Conservation (phyloP, 2,797 vertebrate genomes). For the Argya squamiceps region DNA sequence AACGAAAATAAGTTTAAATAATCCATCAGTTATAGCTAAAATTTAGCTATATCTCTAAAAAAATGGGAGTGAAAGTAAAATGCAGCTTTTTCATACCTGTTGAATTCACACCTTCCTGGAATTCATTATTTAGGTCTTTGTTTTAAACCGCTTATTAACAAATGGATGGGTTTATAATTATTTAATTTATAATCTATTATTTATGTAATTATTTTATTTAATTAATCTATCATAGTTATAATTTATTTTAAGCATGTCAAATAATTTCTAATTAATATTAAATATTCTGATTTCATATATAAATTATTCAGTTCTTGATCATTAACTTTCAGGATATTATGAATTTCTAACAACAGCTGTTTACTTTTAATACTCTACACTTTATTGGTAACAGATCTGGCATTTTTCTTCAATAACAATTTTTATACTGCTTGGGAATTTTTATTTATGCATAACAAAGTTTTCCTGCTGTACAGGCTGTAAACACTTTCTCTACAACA, state of each 20-base stretch:
- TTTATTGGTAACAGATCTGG: not conserved
- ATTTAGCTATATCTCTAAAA: not conserved
- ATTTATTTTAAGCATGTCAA: not conserved
- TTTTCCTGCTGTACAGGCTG: not conserved
- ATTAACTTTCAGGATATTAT: not conserved
- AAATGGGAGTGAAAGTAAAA: not conserved
- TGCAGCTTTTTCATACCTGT: not conserved
- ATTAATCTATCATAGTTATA: not conserved
- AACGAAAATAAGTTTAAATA: not conserved
- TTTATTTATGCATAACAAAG: constrained; percentile 28
- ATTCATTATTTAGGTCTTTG: not conserved
- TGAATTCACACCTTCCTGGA: not conserved
- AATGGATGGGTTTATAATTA: not conserved
- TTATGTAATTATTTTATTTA: not conserved
- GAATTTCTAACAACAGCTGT: not conserved
- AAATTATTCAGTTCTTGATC: not conserved
- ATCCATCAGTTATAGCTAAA: not conserved
- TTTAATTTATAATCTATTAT: not conserved
- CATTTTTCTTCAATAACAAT: not conserved
- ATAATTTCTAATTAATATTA: not conserved
- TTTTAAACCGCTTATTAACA: not conserved
- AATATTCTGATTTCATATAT: not conserved
- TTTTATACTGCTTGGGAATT: not conserved
- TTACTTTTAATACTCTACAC: not conserved
- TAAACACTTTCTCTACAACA: not conserved